A percentile compares a stretch with the other conserved stretches of the same genome.
Evolutionary conservation across 2,888 invertebrate species (phyloP).

Genomic region (Tortricodes alternella): DNA sequence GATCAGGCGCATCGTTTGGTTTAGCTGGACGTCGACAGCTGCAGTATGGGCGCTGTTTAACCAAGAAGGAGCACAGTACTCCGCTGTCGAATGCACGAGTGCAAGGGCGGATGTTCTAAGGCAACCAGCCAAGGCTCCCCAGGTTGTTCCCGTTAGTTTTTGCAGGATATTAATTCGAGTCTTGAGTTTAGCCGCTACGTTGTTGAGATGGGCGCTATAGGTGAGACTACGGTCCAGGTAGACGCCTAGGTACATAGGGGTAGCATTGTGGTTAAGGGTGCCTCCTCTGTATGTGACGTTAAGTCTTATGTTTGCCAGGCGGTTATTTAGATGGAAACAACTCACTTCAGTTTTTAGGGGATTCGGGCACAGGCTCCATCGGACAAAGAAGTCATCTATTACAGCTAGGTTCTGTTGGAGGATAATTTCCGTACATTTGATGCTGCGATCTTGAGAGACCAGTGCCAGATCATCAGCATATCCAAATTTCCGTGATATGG

Average conservation of each 20-base stretch:
- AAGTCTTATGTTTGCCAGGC: neutral
- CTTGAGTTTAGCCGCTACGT: neutral
- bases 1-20: too few species aligned
- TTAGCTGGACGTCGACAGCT: neutral
- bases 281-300: neutral
- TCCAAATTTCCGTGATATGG: neutral
- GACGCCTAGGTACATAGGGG: neutral
- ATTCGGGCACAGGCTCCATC: neutral
- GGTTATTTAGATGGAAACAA: neutral
- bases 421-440: neutral
- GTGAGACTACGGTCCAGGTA: neutral
- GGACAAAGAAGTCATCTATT: neutral
- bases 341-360: neutral
- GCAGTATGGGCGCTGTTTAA: neutral
- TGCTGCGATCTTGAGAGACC: neutral
- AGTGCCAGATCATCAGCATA: neutral
- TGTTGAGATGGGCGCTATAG: neutral
- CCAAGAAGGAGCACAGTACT: neutral
- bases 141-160: neutral
- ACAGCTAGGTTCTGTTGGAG: neutral
- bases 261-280: neutral
- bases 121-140: neutral
- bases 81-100: neutral
- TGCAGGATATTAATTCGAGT: neutral
- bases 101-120: neutral